These are phyloP conservation scores for Apostichopus parvimensis DNA, from an alignment of 35 echinoderm and acorn worm species.

Conservation along the genomic window DNA sequence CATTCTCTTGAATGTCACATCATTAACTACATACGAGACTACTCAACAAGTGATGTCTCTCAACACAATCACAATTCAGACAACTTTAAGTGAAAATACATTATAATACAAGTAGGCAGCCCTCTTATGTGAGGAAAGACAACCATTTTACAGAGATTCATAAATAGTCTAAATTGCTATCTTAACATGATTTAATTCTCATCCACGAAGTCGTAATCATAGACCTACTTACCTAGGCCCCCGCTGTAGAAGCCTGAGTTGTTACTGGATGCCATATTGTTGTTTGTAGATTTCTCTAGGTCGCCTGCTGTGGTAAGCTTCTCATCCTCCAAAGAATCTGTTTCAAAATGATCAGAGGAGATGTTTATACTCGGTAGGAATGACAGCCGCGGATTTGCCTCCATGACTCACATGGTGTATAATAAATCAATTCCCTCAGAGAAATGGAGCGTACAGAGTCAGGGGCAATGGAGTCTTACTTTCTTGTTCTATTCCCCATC, in stretches of 20 bases:
- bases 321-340: constrained; percentile 53
- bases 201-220: background rate
- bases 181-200: too few relatives aligned
- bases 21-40: too few relatives aligned
- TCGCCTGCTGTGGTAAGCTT: constrained; percentile 10
- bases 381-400: background rate
- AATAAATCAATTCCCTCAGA: constrained; percentile 31
- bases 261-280: constrained; percentile 54
- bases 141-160: too few relatives aligned
- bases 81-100: too few relatives aligned
- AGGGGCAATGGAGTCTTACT: background rate
- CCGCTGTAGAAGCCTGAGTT: constrained; percentile 20
- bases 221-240: constrained; percentile 15
- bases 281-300: background rate
- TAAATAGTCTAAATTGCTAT: too few relatives aligned
- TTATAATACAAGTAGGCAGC: too few relatives aligned
- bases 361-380: constrained; percentile 32
- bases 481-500: background rate
- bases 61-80: too few relatives aligned
- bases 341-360: constrained; percentile 53
- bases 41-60: too few relatives aligned
- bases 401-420: constrained; percentile 38
- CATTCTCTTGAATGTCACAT: too few relatives aligned
- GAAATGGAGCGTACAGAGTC: constrained; percentile 11
- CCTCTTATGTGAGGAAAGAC: too few relatives aligned